These are phyloP conservation scores for Dipodomys stephensi DNA, from an alignment of 2,113 vertebrate species.

Conservation along the genomic window DNA sequence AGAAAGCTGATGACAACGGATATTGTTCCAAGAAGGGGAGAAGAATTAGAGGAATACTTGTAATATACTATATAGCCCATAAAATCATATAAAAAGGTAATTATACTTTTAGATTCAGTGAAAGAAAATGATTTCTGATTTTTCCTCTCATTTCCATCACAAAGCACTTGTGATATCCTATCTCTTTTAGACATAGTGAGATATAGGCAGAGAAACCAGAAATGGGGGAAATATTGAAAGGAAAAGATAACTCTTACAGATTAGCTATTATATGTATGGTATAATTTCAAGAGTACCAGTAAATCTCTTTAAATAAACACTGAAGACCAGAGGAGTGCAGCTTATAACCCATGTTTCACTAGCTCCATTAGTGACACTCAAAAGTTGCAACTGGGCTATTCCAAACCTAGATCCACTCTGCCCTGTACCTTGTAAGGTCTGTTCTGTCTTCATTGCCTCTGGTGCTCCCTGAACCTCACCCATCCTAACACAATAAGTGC, in stretches of 20 bases:
- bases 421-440: background rate
- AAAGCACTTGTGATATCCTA: background rate
- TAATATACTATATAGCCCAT: background rate
- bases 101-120: background rate
- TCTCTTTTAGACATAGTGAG: background rate
- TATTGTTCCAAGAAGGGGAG: background rate
- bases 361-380: background rate
- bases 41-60: background rate
- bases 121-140: background rate
- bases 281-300: background rate
- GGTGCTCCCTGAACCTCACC: background rate
- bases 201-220: conserved; percentile 29
- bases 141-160: conserved; percentile 40
- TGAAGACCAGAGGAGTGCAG: too few species aligned
- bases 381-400: background rate
- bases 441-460: background rate
- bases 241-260: background rate
- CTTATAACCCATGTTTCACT: background rate
- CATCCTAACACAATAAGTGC: background rate
- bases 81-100: background rate
- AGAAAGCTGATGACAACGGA: background rate
- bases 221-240: background rate
- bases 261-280: background rate
- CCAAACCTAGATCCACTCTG: background rate
- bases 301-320: background rate